Base-by-base conservation (phyloP, 2,888 invertebrate genomes). In the Drosophila parthenogenetica region DNA sequence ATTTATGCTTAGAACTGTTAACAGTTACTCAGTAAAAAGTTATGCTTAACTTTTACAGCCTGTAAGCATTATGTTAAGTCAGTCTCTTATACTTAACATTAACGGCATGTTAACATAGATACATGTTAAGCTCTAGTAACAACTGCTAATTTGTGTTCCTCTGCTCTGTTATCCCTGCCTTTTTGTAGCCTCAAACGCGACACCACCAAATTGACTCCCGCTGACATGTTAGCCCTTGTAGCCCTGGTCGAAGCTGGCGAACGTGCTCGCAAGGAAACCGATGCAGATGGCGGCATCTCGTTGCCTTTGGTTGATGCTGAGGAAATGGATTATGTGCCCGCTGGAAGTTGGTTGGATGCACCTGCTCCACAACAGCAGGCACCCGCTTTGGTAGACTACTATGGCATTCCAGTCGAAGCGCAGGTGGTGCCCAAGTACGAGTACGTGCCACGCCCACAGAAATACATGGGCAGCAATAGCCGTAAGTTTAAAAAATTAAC, bases 231-330 rank as follows among this genome's bases (percentile, higher is more conserved):
- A 70, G 92, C 92, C 7, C 73, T 92, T 45, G 91, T 92, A 16
- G 92, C 92, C 14, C 74, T 92, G 11, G 92, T 92, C 16, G 92
- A 92, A 63, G 92, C 92, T 19, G 92, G 92, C 2, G 91, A 92
- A 74, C 88, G 92, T 5, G 90, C 92, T 5, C 90, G 92, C 58
- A 90, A 91, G 60, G 92, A 91, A 16, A 80, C 79, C 39, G 92
- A 91, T 55, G 73, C 70, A 11, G 91, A 90, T 5, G 69, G 53
- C 39, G 71, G 57, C 5, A 61, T 67, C 13, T 62, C 79, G 0
- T 57, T 81, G 65, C 80, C 89, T 2, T 71, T 91, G 62, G 78
- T 78, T 13, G 80, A 72, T 46, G 65, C 68, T 35, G 86, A 89
- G 13, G 90, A 89, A 45, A 43, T 79, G 29, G 85, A 89, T 37